Conservation (phyloP, 2,113 vertebrate species). For the Nothobranchius furzeri region DNA sequence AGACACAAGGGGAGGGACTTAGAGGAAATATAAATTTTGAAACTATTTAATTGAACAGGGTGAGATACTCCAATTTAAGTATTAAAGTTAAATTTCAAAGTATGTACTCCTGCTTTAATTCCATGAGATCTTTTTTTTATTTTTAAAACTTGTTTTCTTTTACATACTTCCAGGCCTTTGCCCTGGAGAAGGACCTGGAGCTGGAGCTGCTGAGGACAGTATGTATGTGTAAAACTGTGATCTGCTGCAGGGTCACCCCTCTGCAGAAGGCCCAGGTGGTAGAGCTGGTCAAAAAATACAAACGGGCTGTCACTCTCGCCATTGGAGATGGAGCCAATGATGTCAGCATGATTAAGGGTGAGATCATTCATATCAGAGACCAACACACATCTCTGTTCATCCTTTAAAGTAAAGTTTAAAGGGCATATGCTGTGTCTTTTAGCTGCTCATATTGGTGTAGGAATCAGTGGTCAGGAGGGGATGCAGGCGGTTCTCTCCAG, state of each 20-base stretch:
- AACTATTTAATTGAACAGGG: too few relatives aligned
- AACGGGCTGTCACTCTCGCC: constrained; percentile 89
- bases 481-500: constrained; percentile 94
- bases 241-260: constrained; percentile 94
- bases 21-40: too few relatives aligned
- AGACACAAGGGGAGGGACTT: too few relatives aligned
- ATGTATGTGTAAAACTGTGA: constrained; percentile 91
- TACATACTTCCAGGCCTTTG: constrained; percentile 80
- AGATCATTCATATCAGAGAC: background rate
- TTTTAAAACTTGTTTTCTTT: too few relatives aligned
- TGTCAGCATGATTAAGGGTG: constrained; percentile 97
- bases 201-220: constrained; percentile 87
- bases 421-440: background rate
- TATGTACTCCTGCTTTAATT: too few relatives aligned
- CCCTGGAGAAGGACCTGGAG: constrained; percentile 83
- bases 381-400: accelerated
- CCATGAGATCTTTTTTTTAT: too few relatives aligned
- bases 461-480: constrained; percentile 93
- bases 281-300: constrained; percentile 92
- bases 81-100: too few relatives aligned
- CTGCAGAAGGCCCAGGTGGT: constrained; percentile 97
- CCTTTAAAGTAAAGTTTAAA: background rate
- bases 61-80: too few relatives aligned
- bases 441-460: constrained; percentile 95
- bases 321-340: constrained; percentile 95